Base-by-base conservation (phyloP, 2,888 invertebrate species). In the Caenorhabditis macrosperma region DNA sequence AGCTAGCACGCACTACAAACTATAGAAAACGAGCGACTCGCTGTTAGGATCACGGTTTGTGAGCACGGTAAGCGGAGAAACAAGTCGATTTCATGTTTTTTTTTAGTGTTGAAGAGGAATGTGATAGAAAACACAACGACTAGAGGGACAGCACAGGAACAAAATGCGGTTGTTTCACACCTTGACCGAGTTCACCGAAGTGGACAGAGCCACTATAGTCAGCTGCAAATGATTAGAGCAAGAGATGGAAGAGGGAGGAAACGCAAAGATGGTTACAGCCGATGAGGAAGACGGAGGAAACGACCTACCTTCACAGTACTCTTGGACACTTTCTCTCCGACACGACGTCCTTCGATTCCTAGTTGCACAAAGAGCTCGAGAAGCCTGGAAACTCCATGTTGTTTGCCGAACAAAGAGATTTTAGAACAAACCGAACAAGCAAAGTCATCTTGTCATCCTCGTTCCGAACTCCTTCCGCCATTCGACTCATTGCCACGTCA, bases 351-450 rank as follows among this genome's bases (percentile, higher is more conserved):
- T 91, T 98, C 99, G 69, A 99, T 92, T 0, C 99, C 99, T 77
- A 99, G 94, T 91, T 97, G 97, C 0, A 99, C 97, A 92, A 98
- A 99, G 52, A 99, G 92, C 92, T 99, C 99, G 61, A 99, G 92
- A 63, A 99, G 93, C 30, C 96, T 93, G 33, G 17, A 1, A 95
- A 89, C 12, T n/a, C 76, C 44, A 17, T 35, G 9, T 2, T 30
- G 9, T 44, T 15, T 46, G 35, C 2, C 26, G 28, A 24, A n/a
- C n/a, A n/a, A n/a, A n/a, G n/a, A 3, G 30, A 44, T n/a, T 0
- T 10, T 24, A 28, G 17, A 12, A 15, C 26, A 15, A 22, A 75
- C 75, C 80, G 57, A 10, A 86, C 90, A 7, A 91, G 76, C 6
- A 91, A 75, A 22, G 85, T 85, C 83, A 85, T 85, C 74, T 90